phyloP scores from a whole-genome alignment of 1,140 invertebrate genomes.

The Polypedilum vanderplanki region DNA sequence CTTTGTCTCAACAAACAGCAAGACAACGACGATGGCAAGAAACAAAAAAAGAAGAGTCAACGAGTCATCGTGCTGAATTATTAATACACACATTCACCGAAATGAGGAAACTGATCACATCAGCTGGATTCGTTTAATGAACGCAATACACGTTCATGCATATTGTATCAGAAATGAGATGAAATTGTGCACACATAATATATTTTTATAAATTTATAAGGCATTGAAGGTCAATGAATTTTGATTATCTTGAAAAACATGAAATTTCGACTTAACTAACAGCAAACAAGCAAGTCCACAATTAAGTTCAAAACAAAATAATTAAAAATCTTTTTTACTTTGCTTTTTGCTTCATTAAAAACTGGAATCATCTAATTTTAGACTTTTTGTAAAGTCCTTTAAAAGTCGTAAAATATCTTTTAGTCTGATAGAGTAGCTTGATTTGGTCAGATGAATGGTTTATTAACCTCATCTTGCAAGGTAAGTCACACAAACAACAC shows the following conservation, averaged over 20 bases:
- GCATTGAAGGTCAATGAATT: constrained; percentile 9
- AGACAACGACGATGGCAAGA: background rate
- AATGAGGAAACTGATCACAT: constrained; percentile 9
- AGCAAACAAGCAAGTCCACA: no score
- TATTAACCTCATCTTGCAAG: background rate
- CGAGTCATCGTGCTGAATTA: background rate
- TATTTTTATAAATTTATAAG: background rate
- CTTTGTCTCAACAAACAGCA: background rate
- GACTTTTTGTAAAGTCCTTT: no score
- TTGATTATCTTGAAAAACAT: background rate
- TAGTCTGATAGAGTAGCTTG: no score
- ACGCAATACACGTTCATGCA: background rate
- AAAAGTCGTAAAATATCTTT: no score
- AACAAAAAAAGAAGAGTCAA: background rate
- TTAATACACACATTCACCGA: background rate
- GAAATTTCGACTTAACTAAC: background rate
- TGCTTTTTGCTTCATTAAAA: no score
- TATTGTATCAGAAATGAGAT: constrained; percentile 9
- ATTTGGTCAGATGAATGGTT: background rate
- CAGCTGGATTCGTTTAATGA: background rate
- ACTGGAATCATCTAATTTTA: no score
- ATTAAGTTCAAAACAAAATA: no score
- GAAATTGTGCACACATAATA: background rate
- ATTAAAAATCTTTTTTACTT: background rate
- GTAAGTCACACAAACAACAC: constrained; percentile 11